Base-by-base conservation (phyloP, 2,888 invertebrate species). In the Melinaea marsaeus region DNA sequence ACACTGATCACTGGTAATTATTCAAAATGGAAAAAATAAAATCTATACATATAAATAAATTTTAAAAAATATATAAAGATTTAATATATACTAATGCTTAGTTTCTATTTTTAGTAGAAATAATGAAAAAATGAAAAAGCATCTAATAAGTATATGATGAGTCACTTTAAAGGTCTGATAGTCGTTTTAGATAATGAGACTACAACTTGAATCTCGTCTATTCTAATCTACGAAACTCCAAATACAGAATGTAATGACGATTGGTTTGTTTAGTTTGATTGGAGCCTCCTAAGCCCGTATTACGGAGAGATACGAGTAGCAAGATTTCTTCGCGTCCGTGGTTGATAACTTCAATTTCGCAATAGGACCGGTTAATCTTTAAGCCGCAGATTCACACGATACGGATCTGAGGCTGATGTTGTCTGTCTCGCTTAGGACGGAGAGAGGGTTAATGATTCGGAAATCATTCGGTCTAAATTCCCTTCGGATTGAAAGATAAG, bases 211-310 rank as follows among this genome's bases (percentile, higher is more conserved):
- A 79, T 81, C 84, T 83, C 81, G 85, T 84, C 83, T 86, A 80
- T 76, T 73, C 74, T 79, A 88, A 89, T 88, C 88, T 81, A 79
- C 81, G 84, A 86, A 87, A 85, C 84, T 85, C 81, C 75, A 83
- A 85, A 84, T 84, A 85, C 80, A 83, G 83, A 86, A 88, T 84
- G 86, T 87, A 85, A 86, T 84, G 86, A 79, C 86, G 85, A 88
- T 89, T 88, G 83, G 88, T 86, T 88, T 89, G 87, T 87, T 89
- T 89, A 90, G 86, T 90, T 87, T 90, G 89, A 90, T 89, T 89
- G 85, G 88, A 81, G 86, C 79, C 71, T 77, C 74, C 79, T 88
- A 87, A 89, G 83, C 88, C 85, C 78, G 83, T 78, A 83, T 88
- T 88, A 88, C 78, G 80, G 79, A 74, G 79, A 87, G 86, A 90